Evolutionary conservation across 2,888 invertebrate genomes (phyloP).

Genomic region (Erannis defoliaria): DNA sequence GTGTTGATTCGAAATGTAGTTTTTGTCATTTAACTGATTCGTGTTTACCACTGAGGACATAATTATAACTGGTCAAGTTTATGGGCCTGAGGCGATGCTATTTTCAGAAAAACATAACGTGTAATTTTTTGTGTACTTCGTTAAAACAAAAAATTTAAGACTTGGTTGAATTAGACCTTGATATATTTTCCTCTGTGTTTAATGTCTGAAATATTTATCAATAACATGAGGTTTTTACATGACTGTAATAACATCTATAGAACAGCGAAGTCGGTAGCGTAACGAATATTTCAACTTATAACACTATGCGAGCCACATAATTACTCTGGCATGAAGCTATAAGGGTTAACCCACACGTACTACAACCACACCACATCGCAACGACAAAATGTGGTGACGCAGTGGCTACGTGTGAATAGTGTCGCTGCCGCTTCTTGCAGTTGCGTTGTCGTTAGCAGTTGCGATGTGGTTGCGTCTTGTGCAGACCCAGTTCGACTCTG

Average conservation of each 20-base stretch:
- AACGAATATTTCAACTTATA: slow-evolving; percentile 25
- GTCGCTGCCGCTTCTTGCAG: no score
- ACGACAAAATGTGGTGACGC: no score
- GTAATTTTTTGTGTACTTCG: not conserved
- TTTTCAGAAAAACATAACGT: not conserved
- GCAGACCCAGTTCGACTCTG: no score
- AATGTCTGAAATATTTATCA: no score
- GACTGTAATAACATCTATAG: not conserved
- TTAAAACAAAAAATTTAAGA: not conserved
- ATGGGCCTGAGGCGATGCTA: not conserved
- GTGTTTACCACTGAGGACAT: slow-evolving; percentile 36
- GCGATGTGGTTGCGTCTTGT: no score
- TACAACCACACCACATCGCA: no score
- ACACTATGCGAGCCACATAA: slow-evolving; percentile 13
- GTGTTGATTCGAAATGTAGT: slow-evolving; percentile 61
- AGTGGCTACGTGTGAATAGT: no score
- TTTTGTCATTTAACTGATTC: slow-evolving; percentile 46
- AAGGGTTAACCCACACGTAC: no score
- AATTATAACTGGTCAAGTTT: slow-evolving; percentile 10
- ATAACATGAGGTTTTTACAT: not conserved
- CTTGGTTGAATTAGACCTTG: no score
- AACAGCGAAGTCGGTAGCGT: slow-evolving; percentile 7
- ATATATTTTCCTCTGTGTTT: no score
- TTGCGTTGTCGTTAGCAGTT: no score
- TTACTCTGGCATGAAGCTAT: slow-evolving; percentile 27